Base-by-base conservation (phyloP, 2,113 vertebrate genomes). In the Sialia sialis region DNA sequence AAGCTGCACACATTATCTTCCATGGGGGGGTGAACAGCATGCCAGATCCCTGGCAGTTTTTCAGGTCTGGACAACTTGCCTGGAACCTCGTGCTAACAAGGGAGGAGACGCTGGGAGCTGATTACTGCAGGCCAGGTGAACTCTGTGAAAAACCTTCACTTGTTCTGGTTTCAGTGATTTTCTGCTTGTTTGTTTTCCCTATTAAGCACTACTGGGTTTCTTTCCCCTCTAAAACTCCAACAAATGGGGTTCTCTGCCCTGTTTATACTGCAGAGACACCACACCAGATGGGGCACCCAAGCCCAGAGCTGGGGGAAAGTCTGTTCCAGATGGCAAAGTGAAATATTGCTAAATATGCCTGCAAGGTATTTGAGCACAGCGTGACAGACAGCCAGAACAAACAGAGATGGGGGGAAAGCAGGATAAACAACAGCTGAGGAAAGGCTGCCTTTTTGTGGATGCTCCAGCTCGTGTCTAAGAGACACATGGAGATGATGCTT, bases 281-380 rank as follows among this genome's bases (percentile, higher is more conserved):
- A 36, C 54, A 93, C 34, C 93, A 93, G 89, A 91, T 93, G 90
- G 89, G 90, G 36, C 81, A 82, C 68, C 85, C 62, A 72, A 88
- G 60, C 84, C 89, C 39, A 10, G 86, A 81, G 68, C 59, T 1
- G 34, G 64, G 67, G 76, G 72, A 89, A 84, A 93, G 64, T 66
- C 92, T 94, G 88, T 5, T 92, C 89, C 94, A 96, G 89, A 95
- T 96, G 84, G 94, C 49, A 67, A 86, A 94, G 81, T 7, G 2
- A 86, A 92, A 89, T 73, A 64, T 59, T 78, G 70, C 74, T 91
- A 93, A 97, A 92, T 89, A 25, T 60, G 84, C 81, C 89, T 92
- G 56, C 54, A 68, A 92, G 88, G 75, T 95, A 63, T 87, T 77
- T 89, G 81, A 88, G 78, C 80, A 63, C 79, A 84, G 85, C 13